Percentiles rank a stretch among this genome's conserved stretches.
Evolutionary conservation across 35 echinoderm and acorn worm species (phyloP).

Genomic region (Amphiura filiformis): DNA sequence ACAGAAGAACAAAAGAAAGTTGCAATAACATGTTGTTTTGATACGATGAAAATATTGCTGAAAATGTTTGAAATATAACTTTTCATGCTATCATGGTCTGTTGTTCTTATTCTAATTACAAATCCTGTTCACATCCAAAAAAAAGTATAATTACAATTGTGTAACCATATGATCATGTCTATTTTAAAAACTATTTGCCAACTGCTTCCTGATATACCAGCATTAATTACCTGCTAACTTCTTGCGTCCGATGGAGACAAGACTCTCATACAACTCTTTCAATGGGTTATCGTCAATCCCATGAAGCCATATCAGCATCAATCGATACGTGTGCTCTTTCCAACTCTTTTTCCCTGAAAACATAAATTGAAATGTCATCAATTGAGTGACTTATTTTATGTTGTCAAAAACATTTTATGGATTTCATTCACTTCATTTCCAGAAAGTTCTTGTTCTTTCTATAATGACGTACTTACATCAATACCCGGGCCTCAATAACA

Average conservation of each 20-base stretch:
- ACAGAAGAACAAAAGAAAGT: too few relatives aligned
- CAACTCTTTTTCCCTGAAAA: constrained; percentile 78
- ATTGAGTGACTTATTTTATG: too few relatives aligned
- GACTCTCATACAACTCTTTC: constrained; percentile 79
- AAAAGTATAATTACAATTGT: background rate
- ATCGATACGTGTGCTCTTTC: constrained; percentile 84
- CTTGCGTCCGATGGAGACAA: constrained; percentile 73
- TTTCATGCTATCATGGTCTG: background rate
- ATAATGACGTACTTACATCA: too few relatives aligned
- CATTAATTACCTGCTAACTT: constrained; percentile 91
- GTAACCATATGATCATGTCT: too few relatives aligned
- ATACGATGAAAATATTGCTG: background rate
- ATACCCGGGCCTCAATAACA: too few relatives aligned
- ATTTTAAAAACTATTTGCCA: background rate
- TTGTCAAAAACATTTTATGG: too few relatives aligned
- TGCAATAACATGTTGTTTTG: too few relatives aligned
- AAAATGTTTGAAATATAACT: background rate
- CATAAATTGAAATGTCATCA: constrained; percentile 1
- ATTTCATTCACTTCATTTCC: too few relatives aligned
- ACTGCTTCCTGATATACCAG: too few relatives aligned
- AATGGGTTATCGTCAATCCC: constrained; percentile 82
- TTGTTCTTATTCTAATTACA: background rate
- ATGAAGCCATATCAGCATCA: constrained; percentile 92
- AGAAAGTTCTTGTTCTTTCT: too few relatives aligned
- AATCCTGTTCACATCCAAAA: background rate